Evolutionary conservation across 2,113 vertebrate species (phyloP).

Genomic region (Epinephelus cyanopodus): DNA sequence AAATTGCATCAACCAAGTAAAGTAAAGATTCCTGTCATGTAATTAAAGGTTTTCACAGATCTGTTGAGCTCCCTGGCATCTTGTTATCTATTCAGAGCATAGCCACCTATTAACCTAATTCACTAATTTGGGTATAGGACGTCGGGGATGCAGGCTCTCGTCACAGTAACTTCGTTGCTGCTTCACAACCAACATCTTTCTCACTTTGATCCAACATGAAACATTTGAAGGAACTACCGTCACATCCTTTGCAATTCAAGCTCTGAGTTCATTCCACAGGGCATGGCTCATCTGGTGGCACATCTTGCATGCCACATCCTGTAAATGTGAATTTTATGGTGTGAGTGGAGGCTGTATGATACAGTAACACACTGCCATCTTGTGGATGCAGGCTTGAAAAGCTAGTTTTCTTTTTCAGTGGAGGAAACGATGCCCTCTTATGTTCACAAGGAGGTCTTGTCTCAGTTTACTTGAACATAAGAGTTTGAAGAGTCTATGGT

Average conservation of each 20-base stretch:
- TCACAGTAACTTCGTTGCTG: not conserved
- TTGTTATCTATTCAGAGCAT: not conserved
- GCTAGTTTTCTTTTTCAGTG: not conserved
- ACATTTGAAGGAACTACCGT: not conserved
- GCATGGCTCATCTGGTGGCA: constrained; percentile 33
- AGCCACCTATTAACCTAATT: not conserved
- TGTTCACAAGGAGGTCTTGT: constrained; percentile 1
- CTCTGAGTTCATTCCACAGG: not conserved
- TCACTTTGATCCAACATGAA: constrained; percentile 1
- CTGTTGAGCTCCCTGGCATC: not conserved
- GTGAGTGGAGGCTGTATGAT: not conserved
- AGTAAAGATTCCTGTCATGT: not conserved
- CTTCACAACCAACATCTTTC: not conserved
- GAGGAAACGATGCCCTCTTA: constrained; percentile 34
- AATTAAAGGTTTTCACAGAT: not conserved
- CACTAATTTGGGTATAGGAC: not conserved
- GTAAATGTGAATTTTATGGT: constrained; percentile 4
- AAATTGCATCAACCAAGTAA: not conserved
- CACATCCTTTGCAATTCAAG: not conserved
- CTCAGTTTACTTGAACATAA: not conserved
- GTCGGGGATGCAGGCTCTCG: not conserved
- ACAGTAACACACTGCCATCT: constrained; percentile 60
- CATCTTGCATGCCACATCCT: constrained; percentile 24
- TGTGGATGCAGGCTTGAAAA: constrained; percentile 34
- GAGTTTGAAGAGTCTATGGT: not conserved